Evolutionary conservation across 2,797 vertebrate species (phyloP), one percentile per base, ranked within the genome.

Genomic region (Periophthalmus magnuspinnatus): DNA sequence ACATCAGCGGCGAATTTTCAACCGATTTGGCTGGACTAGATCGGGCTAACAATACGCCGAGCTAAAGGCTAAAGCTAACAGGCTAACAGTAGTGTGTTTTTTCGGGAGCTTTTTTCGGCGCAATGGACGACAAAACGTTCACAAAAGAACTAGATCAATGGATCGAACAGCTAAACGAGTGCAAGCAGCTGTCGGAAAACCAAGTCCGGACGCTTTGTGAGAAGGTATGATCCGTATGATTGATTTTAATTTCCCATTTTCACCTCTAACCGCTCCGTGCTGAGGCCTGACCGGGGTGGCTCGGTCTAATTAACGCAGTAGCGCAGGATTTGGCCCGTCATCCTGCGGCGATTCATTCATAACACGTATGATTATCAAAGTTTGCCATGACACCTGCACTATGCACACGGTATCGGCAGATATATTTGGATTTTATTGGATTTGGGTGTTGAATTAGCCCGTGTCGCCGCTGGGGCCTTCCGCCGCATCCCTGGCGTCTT

Each of bases 101-200:
- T 67, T 74, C 72, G 85, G 81, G 64, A 81, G 81, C 86, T 86
- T 88, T 77, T 76, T 64, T 71, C 82, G 54, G 84, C 83, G 87
- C 79, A 81, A 92, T 88, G 96, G 96, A 97, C 82, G 95, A 95
- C 91, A 97, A 97, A 92, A 91, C 91, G 17, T 96, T 97, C 71
- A 95, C 95, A 47, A 97, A 97, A 90, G 96, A 97, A 65, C 85
- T 97, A 86, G 96, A 97, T 92, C 95, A 96, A 62, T 97, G 96
- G 96, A 94, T 97, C 84, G 96, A 97, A 83, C 96, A 97, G 91
- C 93, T 99, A 64, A 97, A 98, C 76, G 97, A 99, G 84, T 99
- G 97, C 79, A 98, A 97, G 82, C 97, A 99, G 88, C 94, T 99
- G 28, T 93, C 95, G 86, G 97, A 99, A 87, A 97, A 95, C 91